A percentile compares a stretch with the other conserved stretches of the same genome.
phyloP scores from a whole-genome alignment of 1,140 invertebrate species.

The Zaprionus lachaisei region DNA sequence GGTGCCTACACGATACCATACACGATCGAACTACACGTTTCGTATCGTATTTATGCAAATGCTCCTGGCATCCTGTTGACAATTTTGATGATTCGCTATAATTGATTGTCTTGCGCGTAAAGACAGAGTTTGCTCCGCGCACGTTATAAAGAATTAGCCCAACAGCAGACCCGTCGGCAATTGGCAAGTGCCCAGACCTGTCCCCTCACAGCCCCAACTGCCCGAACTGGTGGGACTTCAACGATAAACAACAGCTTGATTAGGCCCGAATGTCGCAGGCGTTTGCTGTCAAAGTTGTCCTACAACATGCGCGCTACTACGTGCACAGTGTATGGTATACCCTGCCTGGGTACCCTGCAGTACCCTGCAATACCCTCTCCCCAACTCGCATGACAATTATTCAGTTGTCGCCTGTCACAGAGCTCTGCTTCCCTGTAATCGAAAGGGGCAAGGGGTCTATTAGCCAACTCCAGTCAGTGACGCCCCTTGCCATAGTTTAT shows the following conservation, averaged over 20 bases:
- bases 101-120: slow-evolving; percentile 20
- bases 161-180: not conserved
- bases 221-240: not conserved
- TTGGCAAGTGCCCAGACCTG: slow-evolving; percentile 9
- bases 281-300: slow-evolving; percentile 8
- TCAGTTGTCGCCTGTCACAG: slow-evolving; percentile 4
- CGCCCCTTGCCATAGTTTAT: not conserved
- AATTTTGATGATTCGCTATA: slow-evolving; percentile 7
- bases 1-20: not conserved
- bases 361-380: not conserved
- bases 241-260: slow-evolving; percentile 11
- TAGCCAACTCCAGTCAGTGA: not conserved
- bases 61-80: slow-evolving; percentile 13
- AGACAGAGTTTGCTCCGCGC: not conserved
- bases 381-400: slow-evolving; percentile 14
- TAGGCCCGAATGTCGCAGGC: not conserved
- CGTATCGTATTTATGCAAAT: slow-evolving; percentile 14
- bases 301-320: slow-evolving; percentile 6
- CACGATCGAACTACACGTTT: not conserved
- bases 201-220: not conserved
- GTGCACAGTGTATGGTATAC: not conserved
- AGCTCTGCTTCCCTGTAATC: not conserved
- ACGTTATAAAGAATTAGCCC: slow-evolving; percentile 13
- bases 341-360: not conserved
- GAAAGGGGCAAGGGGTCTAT: not conserved